phyloP scores from a whole-genome alignment of 2,888 invertebrate species.

The Lasius platythorax region DNA sequence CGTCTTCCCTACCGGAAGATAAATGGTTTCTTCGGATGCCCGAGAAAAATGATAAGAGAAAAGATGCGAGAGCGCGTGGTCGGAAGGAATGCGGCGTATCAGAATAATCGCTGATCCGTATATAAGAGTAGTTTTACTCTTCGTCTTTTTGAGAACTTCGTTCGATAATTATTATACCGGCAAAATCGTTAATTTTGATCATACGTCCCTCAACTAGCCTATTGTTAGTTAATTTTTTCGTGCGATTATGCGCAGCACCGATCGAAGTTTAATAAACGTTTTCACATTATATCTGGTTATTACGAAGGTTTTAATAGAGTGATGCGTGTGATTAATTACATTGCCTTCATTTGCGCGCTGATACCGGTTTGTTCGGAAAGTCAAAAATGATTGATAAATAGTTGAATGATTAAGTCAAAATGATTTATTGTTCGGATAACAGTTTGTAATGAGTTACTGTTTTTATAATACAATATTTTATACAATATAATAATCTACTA shows the following conservation, averaged over 20 bases:
- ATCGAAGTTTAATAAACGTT: constrained; percentile 9
- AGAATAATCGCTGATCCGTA: constrained; percentile 23
- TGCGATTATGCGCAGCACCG: neutral
- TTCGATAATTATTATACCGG: neutral
- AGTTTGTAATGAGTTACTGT: constrained; percentile 10
- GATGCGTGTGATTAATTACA: constrained; percentile 37
- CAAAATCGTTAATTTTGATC: constrained; percentile 40
- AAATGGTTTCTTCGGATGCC: constrained; percentile 58
- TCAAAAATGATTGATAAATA: constrained; percentile 33
- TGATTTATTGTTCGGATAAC: neutral
- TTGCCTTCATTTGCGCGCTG: constrained; percentile 7
- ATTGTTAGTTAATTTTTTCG: constrained; percentile 14
- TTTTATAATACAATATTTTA: neutral
- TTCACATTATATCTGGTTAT: constrained; percentile 13
- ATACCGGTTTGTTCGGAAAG: constrained; percentile 2
- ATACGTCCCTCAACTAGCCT: neutral
- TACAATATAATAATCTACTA: neutral
- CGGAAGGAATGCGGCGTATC: neutral
- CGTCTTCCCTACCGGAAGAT: constrained; percentile 42
- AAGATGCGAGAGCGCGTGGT: neutral
- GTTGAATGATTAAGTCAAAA: neutral
- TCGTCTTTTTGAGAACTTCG: neutral
- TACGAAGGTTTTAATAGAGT: constrained; percentile 23
- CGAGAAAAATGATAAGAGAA: constrained; percentile 47
- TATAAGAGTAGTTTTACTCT: constrained; percentile 4